Conservation (phyloP, 2,888 invertebrate species). For the Nemotelus pantherinus region DNA sequence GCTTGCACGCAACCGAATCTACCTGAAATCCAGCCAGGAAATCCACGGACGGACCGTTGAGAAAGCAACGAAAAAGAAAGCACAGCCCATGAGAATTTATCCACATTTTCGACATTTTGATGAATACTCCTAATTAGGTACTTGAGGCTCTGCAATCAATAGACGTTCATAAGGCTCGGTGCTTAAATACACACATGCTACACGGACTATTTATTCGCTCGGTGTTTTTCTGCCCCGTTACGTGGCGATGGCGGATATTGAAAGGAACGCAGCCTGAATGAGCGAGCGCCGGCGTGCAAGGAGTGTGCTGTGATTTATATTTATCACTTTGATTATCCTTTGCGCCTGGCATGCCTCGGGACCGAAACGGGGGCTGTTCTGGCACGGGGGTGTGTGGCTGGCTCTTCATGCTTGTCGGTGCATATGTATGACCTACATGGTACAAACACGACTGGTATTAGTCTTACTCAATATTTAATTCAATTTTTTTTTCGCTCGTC, state of each 20-base stretch:
- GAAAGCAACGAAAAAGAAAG: background rate
- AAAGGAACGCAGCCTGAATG: too few relatives aligned
- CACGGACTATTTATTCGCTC: constrained; percentile 20
- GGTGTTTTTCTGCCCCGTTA: background rate
- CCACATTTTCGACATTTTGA: constrained; percentile 40
- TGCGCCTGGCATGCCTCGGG: background rate
- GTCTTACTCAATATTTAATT: constrained; percentile 36
- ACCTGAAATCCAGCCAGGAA: background rate
- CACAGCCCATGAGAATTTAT: constrained; percentile 10
- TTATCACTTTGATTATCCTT: constrained; percentile 40
- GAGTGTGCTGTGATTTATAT: constrained; percentile 26
- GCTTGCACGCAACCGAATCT: constrained; percentile 12
- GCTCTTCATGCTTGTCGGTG: background rate
- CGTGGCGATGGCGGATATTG: too few relatives aligned
- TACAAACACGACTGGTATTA: constrained; percentile 24
- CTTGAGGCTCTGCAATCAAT: constrained; percentile 34
- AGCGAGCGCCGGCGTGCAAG: background rate
- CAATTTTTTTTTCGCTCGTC: background rate
- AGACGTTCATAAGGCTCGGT: constrained; percentile 11
- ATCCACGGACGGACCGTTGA: background rate
- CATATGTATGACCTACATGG: constrained; percentile 24
- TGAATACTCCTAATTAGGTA: constrained; percentile 37
- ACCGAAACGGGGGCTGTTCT: background rate
- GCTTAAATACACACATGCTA: constrained; percentile 8
- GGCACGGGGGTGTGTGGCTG: background rate